Conservation (phyloP, 2,888 invertebrate genomes). For the Hirtodrosophila alboralis region DNA sequence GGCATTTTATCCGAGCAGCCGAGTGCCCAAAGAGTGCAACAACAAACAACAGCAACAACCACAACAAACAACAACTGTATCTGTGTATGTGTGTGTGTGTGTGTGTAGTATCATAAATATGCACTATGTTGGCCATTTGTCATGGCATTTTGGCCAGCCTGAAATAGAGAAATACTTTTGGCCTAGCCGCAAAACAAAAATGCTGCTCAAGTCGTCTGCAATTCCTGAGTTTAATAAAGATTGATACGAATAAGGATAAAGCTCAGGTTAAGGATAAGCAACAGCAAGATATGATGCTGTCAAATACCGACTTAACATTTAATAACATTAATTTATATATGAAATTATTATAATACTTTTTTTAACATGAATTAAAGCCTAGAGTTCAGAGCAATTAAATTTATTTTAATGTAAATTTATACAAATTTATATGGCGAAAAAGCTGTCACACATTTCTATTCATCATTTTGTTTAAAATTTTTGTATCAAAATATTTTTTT, state of each 20-base stretch:
- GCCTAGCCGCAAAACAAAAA: slow-evolving; percentile 36
- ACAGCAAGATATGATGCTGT: slow-evolving; percentile 3
- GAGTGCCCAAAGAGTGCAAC: slow-evolving; percentile 46
- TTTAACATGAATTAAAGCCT: too few relatives aligned
- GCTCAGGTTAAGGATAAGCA: slow-evolving; percentile 17
- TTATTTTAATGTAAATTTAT: too few relatives aligned
- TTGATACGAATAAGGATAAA: slow-evolving; percentile 51
- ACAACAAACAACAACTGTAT: not conserved
- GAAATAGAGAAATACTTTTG: slow-evolving; percentile 26
- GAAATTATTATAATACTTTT: not conserved
- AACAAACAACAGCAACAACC: not conserved
- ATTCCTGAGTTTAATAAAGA: slow-evolving; percentile 66
- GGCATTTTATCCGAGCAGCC: slow-evolving; percentile 64
- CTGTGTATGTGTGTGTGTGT: slow-evolving; percentile 18
- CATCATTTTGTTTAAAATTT: too few relatives aligned
- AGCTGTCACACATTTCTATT: too few relatives aligned
- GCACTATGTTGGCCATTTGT: slow-evolving; percentile 74
- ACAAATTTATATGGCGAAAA: too few relatives aligned
- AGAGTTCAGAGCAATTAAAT: too few relatives aligned
- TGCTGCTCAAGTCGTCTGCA: slow-evolving; percentile 23
- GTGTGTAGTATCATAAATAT: slow-evolving; percentile 68
- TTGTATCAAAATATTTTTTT: too few relatives aligned
- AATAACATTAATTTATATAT: not conserved
- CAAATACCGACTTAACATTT: not conserved
- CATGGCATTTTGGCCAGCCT: slow-evolving; percentile 51